Conservation (phyloP, 2,888 invertebrate species). For the Endotricha flammealis region DNA sequence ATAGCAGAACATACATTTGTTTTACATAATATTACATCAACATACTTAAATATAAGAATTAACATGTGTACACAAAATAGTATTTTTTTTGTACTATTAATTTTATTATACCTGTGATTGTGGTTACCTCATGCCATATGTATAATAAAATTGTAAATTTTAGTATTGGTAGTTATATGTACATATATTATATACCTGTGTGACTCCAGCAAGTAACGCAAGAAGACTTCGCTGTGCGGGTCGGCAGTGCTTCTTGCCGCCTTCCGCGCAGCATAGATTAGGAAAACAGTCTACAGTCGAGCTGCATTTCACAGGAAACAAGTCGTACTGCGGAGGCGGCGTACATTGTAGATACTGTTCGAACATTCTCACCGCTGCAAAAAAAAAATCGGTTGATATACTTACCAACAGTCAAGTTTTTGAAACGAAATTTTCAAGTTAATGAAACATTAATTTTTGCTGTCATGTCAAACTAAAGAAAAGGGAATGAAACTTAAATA, state of each 20-base stretch:
- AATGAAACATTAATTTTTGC: no score
- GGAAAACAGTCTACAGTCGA: constrained; percentile 87
- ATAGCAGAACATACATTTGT: no score
- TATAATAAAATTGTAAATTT: neutral
- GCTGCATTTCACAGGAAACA: constrained; percentile 84
- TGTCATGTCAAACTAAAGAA: no score
- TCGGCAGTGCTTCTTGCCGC: constrained; percentile 83
- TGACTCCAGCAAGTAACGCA: constrained; percentile 80
- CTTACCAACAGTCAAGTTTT: no score
- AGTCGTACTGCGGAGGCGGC: constrained; percentile 82
- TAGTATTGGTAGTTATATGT: neutral
- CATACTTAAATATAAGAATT: no score
- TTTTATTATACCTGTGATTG: neutral
- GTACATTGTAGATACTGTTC: constrained; percentile 86
- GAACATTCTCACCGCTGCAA: constrained; percentile 68
- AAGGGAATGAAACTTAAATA: no score
- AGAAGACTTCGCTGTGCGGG: constrained; percentile 85
- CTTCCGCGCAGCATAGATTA: constrained; percentile 88
- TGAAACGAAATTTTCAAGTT: no score
- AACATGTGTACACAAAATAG: no score
- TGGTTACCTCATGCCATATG: neutral
- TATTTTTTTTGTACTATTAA: neutral
- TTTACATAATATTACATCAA: no score
- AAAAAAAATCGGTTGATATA: no score
- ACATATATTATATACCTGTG: constrained; percentile 59